phyloP scores from a whole-genome alignment of 53 echinoderm and acorn worm genomes.

The Actinopyga echinites region DNA sequence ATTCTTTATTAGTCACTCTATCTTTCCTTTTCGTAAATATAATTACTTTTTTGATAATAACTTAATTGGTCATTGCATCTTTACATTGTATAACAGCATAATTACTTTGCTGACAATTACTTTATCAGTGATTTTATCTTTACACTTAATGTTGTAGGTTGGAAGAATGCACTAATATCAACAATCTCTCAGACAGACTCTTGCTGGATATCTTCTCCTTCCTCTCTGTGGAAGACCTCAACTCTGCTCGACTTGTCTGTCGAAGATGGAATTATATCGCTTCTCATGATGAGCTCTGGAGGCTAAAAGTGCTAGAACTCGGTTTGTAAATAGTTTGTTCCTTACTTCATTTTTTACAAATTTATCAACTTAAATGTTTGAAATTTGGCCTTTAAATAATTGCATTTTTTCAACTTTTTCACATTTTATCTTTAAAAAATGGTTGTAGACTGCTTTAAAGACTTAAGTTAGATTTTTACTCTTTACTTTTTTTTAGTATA shows the following conservation, averaged over 20 bases:
- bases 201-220: constrained; percentile 78
- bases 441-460: no score
- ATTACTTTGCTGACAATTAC: no score
- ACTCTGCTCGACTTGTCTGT: constrained; percentile 74
- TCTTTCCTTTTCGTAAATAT: constrained; percentile 69
- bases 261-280: constrained; percentile 87
- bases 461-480: no score
- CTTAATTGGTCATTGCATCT: no score
- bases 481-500: no score
- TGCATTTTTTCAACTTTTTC: no score
- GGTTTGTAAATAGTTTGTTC: constrained; percentile 48
- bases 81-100: no score
- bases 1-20: no score
- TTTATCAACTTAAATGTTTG: not conserved
- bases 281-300: constrained; percentile 92
- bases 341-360: not conserved
- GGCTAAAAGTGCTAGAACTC: constrained; percentile 71
- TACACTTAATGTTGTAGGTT: constrained; percentile 54
- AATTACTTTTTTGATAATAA: constrained; percentile 44
- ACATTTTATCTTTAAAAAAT: no score
- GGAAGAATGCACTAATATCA: constrained; percentile 80
- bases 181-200: constrained; percentile 82
- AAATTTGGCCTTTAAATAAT: no score
- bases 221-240: constrained; percentile 70
- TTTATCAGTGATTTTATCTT: no score